A percentile compares a stretch with the other conserved stretches of the same genome.
phyloP scores from a whole-genome alignment of 2,797 vertebrate species.

The Darevskia nairensis region DNA sequence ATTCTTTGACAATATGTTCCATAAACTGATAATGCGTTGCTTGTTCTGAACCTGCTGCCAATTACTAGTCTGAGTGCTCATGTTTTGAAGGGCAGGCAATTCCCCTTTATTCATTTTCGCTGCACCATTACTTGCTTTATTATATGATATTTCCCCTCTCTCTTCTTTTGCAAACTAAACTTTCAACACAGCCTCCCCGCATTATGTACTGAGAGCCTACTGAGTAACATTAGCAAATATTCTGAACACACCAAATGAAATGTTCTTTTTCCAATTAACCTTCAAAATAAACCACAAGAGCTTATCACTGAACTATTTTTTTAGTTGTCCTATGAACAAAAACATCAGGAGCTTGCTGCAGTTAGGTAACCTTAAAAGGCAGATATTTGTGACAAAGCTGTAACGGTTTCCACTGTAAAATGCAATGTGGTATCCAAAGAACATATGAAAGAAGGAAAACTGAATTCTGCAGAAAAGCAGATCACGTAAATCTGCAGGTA shows the following conservation, averaged over 20 bases:
- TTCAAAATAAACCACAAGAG: slow-evolving; percentile 43
- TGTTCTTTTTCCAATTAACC: slow-evolving; percentile 53
- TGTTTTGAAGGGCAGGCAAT: not conserved
- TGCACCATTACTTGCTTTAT: not conserved
- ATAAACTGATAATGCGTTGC: not conserved
- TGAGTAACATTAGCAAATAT: slow-evolving; percentile 65
- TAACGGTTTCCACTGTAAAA: slow-evolving; percentile 2
- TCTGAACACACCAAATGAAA: slow-evolving; percentile 57
- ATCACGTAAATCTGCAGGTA: not conserved
- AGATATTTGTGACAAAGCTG: slow-evolving; percentile 7
- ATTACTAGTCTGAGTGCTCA: not conserved
- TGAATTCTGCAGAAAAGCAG: not conserved
- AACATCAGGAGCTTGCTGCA: slow-evolving; percentile 10
- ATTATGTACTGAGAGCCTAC: not conserved
- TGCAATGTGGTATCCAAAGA: not conserved
- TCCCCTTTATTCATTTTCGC: not conserved
- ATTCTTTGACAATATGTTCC: not conserved
- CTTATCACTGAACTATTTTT: slow-evolving; percentile 33
- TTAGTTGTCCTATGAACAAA: slow-evolving; percentile 38
- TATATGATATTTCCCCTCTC: too few relatives aligned
- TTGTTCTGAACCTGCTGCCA: not conserved
- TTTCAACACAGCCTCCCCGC: not conserved
- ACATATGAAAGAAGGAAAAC: not conserved
- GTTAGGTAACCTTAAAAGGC: slow-evolving; percentile 19
- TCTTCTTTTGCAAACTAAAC: not conserved